Conservation (phyloP, 2,888 invertebrate genomes). For the Hirtodrosophila cameraria region DNA sequence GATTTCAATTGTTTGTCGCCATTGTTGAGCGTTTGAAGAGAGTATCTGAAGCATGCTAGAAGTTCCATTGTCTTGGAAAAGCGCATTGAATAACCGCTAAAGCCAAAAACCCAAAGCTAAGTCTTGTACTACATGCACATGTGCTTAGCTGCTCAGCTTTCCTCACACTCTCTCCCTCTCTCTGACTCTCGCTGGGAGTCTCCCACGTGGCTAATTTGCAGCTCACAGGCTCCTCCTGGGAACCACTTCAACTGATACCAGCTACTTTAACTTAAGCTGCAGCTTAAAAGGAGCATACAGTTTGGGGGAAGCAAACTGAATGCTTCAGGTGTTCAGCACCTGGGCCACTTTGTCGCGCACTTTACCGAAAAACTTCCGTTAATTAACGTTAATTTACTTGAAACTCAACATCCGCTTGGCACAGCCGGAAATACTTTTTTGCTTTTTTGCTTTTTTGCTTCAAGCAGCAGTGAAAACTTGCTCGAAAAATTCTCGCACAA, state of each 20-base stretch:
- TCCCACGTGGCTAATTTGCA: conserved; percentile 47
- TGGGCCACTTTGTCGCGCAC: conserved; percentile 53
- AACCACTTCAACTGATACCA: conserved; percentile 45
- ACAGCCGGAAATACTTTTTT: conserved; percentile 67
- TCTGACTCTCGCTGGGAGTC: not conserved
- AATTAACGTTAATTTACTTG: conserved; percentile 79
- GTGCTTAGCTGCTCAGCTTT: not conserved
- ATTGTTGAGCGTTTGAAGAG: conserved; percentile 66
- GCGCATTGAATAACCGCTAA: conserved; percentile 56
- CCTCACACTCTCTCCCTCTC: too few relatives aligned
- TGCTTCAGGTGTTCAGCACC: conserved; percentile 45
- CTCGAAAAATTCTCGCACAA: conserved; percentile 46
- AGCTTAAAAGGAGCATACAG: not conserved
- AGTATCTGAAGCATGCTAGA: conserved; percentile 70
- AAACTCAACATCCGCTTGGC: conserved; percentile 64
- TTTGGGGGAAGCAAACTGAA: not conserved
- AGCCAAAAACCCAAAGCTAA: conserved; percentile 27
- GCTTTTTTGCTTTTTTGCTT: conserved; percentile 53
- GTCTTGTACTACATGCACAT: conserved; percentile 6
- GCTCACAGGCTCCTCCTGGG: conserved; percentile 10
- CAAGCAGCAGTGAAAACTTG: conserved; percentile 37
- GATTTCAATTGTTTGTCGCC: conserved; percentile 79
- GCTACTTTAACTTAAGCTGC: conserved; percentile 41
- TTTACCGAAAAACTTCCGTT: conserved; percentile 73
- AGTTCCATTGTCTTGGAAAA: conserved; percentile 69